Evolutionary conservation across 2,113 vertebrate genomes (phyloP).

Genomic region (Peucedramus taeniatus): DNA sequence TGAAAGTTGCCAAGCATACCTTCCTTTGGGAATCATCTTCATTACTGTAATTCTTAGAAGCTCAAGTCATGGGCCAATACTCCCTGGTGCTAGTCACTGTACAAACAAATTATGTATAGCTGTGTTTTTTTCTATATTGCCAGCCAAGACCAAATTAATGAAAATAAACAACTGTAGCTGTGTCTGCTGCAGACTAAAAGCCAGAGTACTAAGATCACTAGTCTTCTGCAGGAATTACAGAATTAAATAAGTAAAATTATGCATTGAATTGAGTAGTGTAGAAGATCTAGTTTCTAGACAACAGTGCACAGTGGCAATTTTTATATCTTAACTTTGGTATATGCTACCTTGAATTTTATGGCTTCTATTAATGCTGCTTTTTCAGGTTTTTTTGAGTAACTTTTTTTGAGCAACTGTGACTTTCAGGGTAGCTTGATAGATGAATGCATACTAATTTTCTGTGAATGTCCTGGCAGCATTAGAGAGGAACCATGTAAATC

Average conservation of each 20-base stretch:
- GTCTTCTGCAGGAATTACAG: not conserved
- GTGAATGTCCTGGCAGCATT: not conserved
- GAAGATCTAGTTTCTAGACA: not conserved
- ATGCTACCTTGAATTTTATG: not conserved
- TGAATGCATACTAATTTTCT: not conserved
- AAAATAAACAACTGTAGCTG: conserved; percentile 3
- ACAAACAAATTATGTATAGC: not conserved
- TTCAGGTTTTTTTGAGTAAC: not conserved
- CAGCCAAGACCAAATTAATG: not conserved
- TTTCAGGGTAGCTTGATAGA: not conserved
- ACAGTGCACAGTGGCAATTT: not conserved
- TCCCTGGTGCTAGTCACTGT: not conserved
- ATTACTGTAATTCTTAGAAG: conserved; percentile 25
- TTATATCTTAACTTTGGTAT: not conserved
- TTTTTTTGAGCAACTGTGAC: not conserved
- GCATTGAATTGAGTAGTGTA: not conserved
- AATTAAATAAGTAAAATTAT: not conserved
- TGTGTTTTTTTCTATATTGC: not conserved
- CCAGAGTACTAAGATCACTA: not conserved
- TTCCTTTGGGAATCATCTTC: conserved; percentile 29
- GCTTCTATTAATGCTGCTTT: not conserved
- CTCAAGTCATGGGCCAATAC: not conserved
- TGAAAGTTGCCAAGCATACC: conserved; percentile 3
- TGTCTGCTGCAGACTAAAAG: not conserved
- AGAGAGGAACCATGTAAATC: not conserved